A percentile compares a stretch with the other conserved stretches of the same genome.
Evolutionary conservation across 2,113 vertebrate genomes (phyloP).

Genomic region (Perca fluviatilis): DNA sequence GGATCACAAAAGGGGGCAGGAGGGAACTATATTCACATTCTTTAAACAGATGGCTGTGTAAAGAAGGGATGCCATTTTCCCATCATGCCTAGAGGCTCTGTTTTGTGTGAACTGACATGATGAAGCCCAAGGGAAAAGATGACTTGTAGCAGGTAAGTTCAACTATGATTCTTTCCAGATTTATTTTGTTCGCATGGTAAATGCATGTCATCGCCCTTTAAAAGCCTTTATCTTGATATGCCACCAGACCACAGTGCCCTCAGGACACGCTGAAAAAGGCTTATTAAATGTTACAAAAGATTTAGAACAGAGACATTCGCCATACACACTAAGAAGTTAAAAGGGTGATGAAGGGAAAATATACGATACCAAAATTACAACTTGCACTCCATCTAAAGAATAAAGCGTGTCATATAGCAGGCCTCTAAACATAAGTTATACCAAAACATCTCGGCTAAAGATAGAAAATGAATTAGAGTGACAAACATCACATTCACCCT

Average conservation of each 20-base stretch:
- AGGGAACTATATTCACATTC: conserved; percentile 63
- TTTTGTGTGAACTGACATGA: conserved; percentile 62
- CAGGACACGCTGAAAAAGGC: neutral
- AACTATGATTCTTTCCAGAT: conserved; percentile 52
- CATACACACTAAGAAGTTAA: conserved; percentile 44
- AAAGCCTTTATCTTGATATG: neutral
- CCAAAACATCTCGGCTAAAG: conserved; percentile 64
- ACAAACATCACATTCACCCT: conserved; percentile 64
- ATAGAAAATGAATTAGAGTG: conserved; percentile 73
- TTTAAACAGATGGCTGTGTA: conserved; percentile 69
- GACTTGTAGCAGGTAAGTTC: conserved; percentile 67
- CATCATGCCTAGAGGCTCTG: conserved; percentile 66
- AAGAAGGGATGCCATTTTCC: conserved; percentile 68
- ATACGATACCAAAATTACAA: conserved; percentile 73
- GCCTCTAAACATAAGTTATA: conserved; percentile 78
- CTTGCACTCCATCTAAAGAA: conserved; percentile 57
- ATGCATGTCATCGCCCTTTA: conserved; percentile 44
- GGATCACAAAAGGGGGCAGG: conserved; percentile 56
- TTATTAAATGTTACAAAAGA: neutral
- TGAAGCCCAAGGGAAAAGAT: conserved; percentile 63
- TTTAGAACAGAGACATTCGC: conserved; percentile 27
- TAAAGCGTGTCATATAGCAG: conserved; percentile 69
- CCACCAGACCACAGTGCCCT: neutral
- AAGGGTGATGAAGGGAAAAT: conserved; percentile 69
- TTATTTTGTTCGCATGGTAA: conserved; percentile 27